These are phyloP conservation scores for Synanthedon myopaeformis DNA, from an alignment of 2,888 invertebrate genomes.

Conservation along the genomic window DNA sequence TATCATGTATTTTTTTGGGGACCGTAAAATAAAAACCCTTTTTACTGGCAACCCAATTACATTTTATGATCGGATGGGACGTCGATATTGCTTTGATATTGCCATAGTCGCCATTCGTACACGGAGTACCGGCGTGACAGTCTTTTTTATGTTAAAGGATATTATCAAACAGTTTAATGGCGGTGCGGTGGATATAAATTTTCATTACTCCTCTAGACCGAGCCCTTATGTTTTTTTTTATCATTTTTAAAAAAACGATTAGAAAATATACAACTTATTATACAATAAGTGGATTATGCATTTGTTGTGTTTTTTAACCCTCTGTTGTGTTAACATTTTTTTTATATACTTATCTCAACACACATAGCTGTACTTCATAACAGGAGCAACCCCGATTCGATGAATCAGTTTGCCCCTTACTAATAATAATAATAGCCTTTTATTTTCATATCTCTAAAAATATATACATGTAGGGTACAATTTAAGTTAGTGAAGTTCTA, in stretches of 20 bases:
- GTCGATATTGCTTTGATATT: constrained; percentile 49
- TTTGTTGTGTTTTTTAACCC: no score
- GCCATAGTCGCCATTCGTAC: constrained; percentile 43
- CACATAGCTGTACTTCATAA: no score
- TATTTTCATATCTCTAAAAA: no score
- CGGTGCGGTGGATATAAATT: constrained; percentile 20
- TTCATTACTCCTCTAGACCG: constrained; percentile 17
- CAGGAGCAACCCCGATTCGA: no score
- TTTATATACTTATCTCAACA: no score
- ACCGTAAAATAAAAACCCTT: constrained; percentile 63
- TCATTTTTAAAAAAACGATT: neutral
- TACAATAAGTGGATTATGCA: no score
- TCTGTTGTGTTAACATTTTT: no score
- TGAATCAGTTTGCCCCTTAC: no score
- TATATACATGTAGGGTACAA: no score
- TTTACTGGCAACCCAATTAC: constrained; percentile 66
- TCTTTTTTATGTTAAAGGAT: constrained; percentile 9
- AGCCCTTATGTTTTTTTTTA: neutral
- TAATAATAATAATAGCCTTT: no score
- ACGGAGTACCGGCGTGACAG: constrained; percentile 23
- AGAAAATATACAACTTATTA: neutral
- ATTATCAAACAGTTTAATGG: constrained; percentile 7
- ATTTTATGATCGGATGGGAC: constrained; percentile 62
- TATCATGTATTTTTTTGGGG: constrained; percentile 57
- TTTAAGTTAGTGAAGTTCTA: no score